These are phyloP conservation scores for Allobates femoralis DNA, from an alignment of 2,797 vertebrate genomes.

Conservation along the genomic window DNA sequence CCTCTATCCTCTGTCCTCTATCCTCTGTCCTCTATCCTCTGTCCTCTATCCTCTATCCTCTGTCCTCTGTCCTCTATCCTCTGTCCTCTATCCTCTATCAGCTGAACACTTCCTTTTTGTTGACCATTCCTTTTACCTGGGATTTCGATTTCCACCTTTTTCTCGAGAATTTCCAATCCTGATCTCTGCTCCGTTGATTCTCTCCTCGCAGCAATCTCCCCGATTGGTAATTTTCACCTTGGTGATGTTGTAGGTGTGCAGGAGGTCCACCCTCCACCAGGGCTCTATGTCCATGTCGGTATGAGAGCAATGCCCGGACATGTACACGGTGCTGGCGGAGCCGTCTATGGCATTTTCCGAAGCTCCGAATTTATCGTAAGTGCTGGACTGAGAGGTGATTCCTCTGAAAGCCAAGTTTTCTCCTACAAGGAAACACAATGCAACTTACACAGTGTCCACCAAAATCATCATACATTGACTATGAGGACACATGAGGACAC, in stretches of 20 bases:
- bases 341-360: slow-evolving; percentile 61
- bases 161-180: slow-evolving; percentile 38
- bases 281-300: slow-evolving; percentile 29
- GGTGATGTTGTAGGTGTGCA: background rate
- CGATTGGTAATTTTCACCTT: slow-evolving; percentile 51
- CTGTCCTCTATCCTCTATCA: too few species aligned
- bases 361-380: slow-evolving; percentile 29
- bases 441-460: background rate
- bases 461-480: background rate
- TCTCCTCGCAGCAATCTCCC: slow-evolving; percentile 34
- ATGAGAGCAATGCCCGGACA: slow-evolving; percentile 46
- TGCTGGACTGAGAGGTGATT: slow-evolving; percentile 59
- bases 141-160: slow-evolving; percentile 26
- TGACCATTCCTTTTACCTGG: slow-evolving; percentile 41
- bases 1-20: too few species aligned
- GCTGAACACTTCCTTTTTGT: too few species aligned
- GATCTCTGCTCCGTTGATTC: slow-evolving; percentile 33
- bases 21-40: too few species aligned
- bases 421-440: slow-evolving; percentile 24
- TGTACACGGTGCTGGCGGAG: background rate
- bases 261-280: slow-evolving; percentile 63
- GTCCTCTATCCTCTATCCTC: too few species aligned
- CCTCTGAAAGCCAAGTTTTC: slow-evolving; percentile 58
- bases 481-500: too few species aligned
- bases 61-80: too few species aligned